These are phyloP conservation scores for Magallana gigas DNA, from an alignment of 1,140 invertebrate species.

Conservation along the genomic window DNA sequence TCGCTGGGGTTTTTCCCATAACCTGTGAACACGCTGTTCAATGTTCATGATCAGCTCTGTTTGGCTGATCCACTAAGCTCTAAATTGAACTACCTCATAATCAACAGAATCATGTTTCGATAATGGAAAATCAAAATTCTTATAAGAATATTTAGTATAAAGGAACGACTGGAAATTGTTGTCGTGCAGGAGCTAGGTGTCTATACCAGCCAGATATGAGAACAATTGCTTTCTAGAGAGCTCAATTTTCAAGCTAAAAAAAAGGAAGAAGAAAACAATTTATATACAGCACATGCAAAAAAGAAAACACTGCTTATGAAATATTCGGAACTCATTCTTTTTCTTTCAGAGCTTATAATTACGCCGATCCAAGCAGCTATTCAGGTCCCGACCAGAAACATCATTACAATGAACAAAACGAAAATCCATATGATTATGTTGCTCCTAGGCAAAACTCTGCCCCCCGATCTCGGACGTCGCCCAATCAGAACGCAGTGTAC, in stretches of 20 bases:
- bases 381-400: conserved; percentile 44
- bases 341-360: conserved; percentile 67
- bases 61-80: too few relatives aligned
- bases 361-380: conserved; percentile 60
- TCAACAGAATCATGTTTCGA: too few relatives aligned
- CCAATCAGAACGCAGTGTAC: conserved; percentile 50
- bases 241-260: not conserved
- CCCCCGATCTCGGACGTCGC: conserved; percentile 34
- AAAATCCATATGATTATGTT: conserved; percentile 73
- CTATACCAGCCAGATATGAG: too few relatives aligned
- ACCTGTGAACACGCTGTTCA: too few relatives aligned
- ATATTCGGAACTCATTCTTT: conserved; percentile 27
- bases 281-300: not conserved
- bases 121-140: too few relatives aligned
- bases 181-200: too few relatives aligned
- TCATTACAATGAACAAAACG: conserved; percentile 45
- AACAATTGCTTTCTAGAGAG: too few relatives aligned
- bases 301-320: not conserved
- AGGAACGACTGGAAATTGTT: too few relatives aligned
- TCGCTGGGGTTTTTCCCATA: too few relatives aligned
- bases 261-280: not conserved
- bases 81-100: too few relatives aligned
- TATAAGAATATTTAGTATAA: too few relatives aligned
- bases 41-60: too few relatives aligned
- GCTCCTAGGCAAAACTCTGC: conserved; percentile 57